phyloP scores from a whole-genome alignment of 2,888 invertebrate species.

The Laothoe populi region DNA sequence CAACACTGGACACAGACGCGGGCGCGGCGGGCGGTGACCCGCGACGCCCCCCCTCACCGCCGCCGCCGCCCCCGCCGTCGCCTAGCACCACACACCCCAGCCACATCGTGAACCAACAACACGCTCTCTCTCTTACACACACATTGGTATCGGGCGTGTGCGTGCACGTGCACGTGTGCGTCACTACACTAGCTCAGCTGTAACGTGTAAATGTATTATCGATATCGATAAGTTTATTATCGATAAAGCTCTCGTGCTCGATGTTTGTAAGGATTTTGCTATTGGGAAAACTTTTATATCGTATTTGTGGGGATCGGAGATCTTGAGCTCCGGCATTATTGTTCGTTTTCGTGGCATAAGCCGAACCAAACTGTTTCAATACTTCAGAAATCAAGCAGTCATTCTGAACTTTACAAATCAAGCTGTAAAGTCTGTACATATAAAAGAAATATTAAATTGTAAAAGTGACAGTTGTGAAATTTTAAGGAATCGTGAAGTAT shows the following conservation, averaged over 20 bases:
- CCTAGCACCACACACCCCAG: constrained; percentile 35
- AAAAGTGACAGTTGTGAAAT: background rate
- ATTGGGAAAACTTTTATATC: background rate
- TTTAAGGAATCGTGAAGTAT: constrained; percentile 16
- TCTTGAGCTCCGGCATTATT: background rate
- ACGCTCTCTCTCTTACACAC: background rate
- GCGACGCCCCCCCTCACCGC: constrained; percentile 40
- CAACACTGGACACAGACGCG: constrained; percentile 73
- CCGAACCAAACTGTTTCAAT: background rate
- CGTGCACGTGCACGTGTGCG: too few species aligned
- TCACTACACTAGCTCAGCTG: too few species aligned
- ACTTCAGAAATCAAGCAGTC: background rate
- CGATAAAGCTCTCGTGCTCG: background rate
- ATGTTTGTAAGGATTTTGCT: background rate
- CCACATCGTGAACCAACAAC: constrained; percentile 21
- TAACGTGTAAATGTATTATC: too few species aligned
- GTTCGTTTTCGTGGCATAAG: background rate
- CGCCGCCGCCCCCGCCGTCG: constrained; percentile 44
- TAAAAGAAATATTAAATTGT: too few species aligned
- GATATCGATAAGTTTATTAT: constrained; percentile 5
- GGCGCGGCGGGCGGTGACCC: constrained; percentile 64
- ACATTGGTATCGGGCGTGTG: constrained; percentile 1
- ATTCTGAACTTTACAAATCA: background rate
- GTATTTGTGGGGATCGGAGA: background rate
- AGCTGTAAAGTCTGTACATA: constrained; percentile 20